These are phyloP conservation scores for Pollenia amentaria DNA, from an alignment of 2,888 invertebrate species.

Conservation along the genomic window DNA sequence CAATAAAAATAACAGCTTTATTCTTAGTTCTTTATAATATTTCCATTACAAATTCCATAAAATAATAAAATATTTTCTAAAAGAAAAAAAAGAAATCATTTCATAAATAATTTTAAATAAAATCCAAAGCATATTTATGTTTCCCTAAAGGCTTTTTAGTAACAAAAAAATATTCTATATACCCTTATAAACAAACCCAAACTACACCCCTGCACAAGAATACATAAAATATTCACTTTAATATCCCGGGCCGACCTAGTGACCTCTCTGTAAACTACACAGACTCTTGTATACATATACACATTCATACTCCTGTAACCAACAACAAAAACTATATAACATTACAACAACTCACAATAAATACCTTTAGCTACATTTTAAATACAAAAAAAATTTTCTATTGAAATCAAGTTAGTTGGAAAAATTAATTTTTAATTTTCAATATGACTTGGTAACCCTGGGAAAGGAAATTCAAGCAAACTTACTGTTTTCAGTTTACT, in stretches of 20 bases:
- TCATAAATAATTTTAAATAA: not conserved
- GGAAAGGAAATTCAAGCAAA: slow-evolving; percentile 1
- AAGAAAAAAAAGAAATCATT: not conserved
- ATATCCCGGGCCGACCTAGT: slow-evolving; percentile 84
- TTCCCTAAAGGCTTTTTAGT: slow-evolving; percentile 1
- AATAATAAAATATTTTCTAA: not conserved
- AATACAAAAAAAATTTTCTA: slow-evolving; percentile 28
- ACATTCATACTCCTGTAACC: slow-evolving; percentile 17
- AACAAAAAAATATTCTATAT: not conserved
- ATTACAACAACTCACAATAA: slow-evolving; percentile 2
- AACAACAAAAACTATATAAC: slow-evolving; percentile 32
- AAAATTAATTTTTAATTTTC: slow-evolving; percentile 57
- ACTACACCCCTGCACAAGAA: slow-evolving; percentile 18
- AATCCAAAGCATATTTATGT: not conserved
- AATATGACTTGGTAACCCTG: slow-evolving; percentile 63
- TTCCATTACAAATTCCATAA: too few relatives aligned
- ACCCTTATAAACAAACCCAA: slow-evolving; percentile 4
- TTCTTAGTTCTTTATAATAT: too few relatives aligned
- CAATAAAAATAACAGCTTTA: too few relatives aligned
- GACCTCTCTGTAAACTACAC: slow-evolving; percentile 80
- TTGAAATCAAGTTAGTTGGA: slow-evolving; percentile 18
- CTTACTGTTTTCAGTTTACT: slow-evolving; percentile 9
- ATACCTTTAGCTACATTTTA: slow-evolving; percentile 23
- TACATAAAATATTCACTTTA: slow-evolving; percentile 59
- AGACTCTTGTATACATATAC: not conserved